Evolutionary conservation across 2,888 invertebrate species (phyloP).

Genomic region (Anoncus sp.): DNA sequence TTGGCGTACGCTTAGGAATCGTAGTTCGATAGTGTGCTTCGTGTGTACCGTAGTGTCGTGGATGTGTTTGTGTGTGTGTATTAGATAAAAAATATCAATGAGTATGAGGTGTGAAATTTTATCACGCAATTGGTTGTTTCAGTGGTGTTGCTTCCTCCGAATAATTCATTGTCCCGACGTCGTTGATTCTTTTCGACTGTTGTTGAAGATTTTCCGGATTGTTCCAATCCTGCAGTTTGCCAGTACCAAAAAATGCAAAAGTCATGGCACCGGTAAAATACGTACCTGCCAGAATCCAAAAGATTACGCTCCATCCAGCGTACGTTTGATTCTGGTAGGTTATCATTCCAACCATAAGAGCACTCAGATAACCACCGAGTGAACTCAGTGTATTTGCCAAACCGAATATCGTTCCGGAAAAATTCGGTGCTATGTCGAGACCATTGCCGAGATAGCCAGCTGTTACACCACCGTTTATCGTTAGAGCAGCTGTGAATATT

Average conservation of each 20-base stretch:
- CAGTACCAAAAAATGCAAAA: conserved; percentile 88
- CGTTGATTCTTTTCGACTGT: conserved; percentile 28
- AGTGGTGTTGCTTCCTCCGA: conserved; percentile 82
- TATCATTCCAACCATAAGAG: conserved; percentile 91
- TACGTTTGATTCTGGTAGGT: conserved; percentile 90
- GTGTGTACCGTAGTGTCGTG: not conserved
- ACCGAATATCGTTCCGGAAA: conserved; percentile 95
- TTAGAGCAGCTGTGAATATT: conserved; percentile 91
- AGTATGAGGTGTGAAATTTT: too few relatives aligned
- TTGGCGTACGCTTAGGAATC: conserved; percentile 32
- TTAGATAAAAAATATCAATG: too few relatives aligned
- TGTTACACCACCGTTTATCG: conserved; percentile 94
- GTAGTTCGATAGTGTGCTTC: conserved; percentile 7
- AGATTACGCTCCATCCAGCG: conserved; percentile 92
- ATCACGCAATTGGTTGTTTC: conserved; percentile 81
- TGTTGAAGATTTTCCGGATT: too few relatives aligned
- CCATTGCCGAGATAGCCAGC: conserved; percentile 95
- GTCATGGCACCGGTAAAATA: conserved; percentile 88
- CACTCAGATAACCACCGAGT: conserved; percentile 92
- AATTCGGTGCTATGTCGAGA: conserved; percentile 94
- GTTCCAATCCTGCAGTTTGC: conserved; percentile 86
- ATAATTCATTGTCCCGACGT: conserved; percentile 62
- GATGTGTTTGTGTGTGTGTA: too few relatives aligned
- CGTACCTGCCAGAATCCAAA: conserved; percentile 90
- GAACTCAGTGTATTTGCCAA: conserved; percentile 95